These are phyloP conservation scores for Silurus glanis DNA, from an alignment of 2,113 vertebrate species.

Conservation along the genomic window DNA sequence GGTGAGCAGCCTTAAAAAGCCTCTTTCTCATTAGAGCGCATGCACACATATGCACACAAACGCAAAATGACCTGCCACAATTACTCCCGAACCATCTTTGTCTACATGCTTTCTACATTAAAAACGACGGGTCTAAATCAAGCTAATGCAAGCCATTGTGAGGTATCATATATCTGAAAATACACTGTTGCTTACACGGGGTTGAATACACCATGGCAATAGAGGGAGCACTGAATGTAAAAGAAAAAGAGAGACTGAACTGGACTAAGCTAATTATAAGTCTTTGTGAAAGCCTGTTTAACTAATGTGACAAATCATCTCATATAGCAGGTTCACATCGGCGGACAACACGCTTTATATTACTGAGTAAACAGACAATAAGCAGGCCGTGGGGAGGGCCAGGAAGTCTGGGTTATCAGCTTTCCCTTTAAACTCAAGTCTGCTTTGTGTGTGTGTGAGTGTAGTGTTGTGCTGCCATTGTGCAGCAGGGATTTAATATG, in stretches of 20 bases:
- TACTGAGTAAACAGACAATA: slow-evolving; percentile 70
- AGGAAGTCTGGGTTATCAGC: slow-evolving; percentile 35
- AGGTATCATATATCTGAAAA: slow-evolving; percentile 55
- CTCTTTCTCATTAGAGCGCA: slow-evolving; percentile 49
- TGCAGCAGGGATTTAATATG: slow-evolving; percentile 61
- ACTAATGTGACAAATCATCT: slow-evolving; percentile 74
- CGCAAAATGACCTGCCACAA: slow-evolving; percentile 49
- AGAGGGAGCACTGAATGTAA: slow-evolving; percentile 17
- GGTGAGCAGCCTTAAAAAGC: slow-evolving; percentile 48
- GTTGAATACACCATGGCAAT: slow-evolving; percentile 50
- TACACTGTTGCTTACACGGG: slow-evolving; percentile 58
- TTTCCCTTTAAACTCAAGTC: slow-evolving; percentile 34
- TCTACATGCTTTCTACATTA: slow-evolving; percentile 42
- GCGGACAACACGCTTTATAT: slow-evolving; percentile 56
- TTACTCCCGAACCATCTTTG: slow-evolving; percentile 43
- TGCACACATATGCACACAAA: slow-evolving; percentile 5
- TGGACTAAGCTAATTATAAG: slow-evolving; percentile 71
- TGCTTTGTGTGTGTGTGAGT: slow-evolving; percentile 40
- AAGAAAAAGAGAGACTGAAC: slow-evolving; percentile 41
- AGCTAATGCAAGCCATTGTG: slow-evolving; percentile 49
- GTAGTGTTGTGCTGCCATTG: slow-evolving; percentile 58
- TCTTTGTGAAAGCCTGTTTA: slow-evolving; percentile 71
- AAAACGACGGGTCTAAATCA: slow-evolving; percentile 36
- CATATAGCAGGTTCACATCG: slow-evolving; percentile 66
- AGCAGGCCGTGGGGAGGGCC: slow-evolving; percentile 33